Percentiles rank a stretch among this genome's conserved stretches.
phyloP scores from a whole-genome alignment of 2,888 invertebrate genomes.

The Rhorus exstirpatorius region DNA sequence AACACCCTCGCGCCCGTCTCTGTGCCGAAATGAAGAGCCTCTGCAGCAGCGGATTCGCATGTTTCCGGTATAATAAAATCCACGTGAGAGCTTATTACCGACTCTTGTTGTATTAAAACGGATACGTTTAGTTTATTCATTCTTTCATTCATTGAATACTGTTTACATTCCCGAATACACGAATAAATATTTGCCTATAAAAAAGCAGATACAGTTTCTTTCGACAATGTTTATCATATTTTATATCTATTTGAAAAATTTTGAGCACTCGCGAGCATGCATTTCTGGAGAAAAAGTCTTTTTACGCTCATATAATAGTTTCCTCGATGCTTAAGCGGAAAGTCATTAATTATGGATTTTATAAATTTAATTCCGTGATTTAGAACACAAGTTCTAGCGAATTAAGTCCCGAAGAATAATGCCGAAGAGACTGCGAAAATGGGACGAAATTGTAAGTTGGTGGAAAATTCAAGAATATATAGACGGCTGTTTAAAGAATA shows the following conservation, averaged over 20 bases:
- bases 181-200: neutral
- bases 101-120: neutral
- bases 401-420: conserved; percentile 26
- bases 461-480: conserved; percentile 11
- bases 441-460: neutral
- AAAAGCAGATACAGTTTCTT: no score
- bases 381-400: neutral
- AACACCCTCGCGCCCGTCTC: neutral
- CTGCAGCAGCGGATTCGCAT: neutral
- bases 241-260: no score
- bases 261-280: no score
- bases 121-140: neutral
- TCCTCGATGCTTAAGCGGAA: neutral
- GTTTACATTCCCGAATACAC: neutral
- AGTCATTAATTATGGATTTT: neutral
- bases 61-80: neutral
- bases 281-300: no score
- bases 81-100: neutral
- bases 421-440: neutral
- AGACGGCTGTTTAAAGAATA: conserved; percentile 39
- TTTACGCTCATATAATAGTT: no score
- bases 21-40: neutral
- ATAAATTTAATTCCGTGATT: neutral
- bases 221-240: no score
- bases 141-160: neutral